Conservation (phyloP, 2,888 invertebrate genomes). For the Ormyrus thymus region DNA sequence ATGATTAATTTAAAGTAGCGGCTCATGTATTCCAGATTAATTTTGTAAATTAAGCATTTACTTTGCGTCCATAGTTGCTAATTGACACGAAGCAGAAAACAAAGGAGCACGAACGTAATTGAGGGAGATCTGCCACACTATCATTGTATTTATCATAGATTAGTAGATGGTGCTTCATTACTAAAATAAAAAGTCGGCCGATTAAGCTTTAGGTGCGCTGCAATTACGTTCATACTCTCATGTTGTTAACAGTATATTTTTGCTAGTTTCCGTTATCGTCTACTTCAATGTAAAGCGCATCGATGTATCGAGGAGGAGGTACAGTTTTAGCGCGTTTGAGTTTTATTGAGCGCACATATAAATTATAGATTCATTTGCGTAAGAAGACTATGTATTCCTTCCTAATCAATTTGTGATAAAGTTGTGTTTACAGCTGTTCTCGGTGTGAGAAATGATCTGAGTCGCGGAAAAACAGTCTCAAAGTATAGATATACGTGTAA, state of each 20-base stretch:
- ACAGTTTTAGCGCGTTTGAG: too few relatives aligned
- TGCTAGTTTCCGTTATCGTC: too few relatives aligned
- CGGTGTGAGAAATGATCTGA: slow-evolving; percentile 8
- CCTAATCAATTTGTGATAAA: slow-evolving; percentile 29
- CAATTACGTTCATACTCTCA: not conserved
- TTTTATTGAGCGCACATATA: too few relatives aligned
- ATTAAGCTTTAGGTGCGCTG: not conserved
- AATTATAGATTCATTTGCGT: not conserved
- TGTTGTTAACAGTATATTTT: too few relatives aligned
- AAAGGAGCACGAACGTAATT: not conserved
- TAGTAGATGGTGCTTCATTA: slow-evolving; percentile 10
- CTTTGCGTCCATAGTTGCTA: not conserved
- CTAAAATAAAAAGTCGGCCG: not conserved
- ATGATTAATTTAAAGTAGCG: too few relatives aligned
- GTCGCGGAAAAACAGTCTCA: not conserved
- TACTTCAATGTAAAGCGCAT: too few relatives aligned
- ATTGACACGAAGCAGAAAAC: not conserved
- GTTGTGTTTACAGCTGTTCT: slow-evolving; percentile 7
- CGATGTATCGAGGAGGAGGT: too few relatives aligned
- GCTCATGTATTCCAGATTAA: too few relatives aligned
- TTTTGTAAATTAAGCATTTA: too few relatives aligned
- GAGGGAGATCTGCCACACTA: not conserved
- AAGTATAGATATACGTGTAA: slow-evolving; percentile 21
- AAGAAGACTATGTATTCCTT: slow-evolving; percentile 11
- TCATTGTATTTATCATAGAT: slow-evolving; percentile 46